Evolutionary conservation across 2,113 vertebrate species (phyloP).

Genomic region (Thalassoma bifasciatum): DNA sequence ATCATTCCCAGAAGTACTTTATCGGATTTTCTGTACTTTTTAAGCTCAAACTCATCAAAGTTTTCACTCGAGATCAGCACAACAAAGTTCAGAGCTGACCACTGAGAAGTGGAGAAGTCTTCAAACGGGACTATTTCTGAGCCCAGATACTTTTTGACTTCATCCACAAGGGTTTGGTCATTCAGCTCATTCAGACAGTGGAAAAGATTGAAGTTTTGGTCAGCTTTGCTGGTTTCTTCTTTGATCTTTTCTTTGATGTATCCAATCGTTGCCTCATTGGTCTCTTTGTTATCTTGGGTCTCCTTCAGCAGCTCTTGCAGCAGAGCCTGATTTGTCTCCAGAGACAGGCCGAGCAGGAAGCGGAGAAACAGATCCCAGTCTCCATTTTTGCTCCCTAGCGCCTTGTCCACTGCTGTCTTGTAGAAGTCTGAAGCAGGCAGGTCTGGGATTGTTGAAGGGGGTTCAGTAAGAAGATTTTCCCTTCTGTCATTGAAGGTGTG

Average conservation of each 20-base stretch:
- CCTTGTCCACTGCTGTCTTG: constrained; percentile 39
- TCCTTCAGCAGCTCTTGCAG: constrained; percentile 33
- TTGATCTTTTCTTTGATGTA: constrained; percentile 58
- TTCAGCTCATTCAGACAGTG: constrained; percentile 57
- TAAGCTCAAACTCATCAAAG: constrained; percentile 57
- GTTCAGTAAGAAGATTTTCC: constrained; percentile 6
- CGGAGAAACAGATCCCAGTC: constrained; percentile 67
- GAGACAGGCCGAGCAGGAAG: constrained; percentile 60
- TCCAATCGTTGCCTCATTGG: constrained; percentile 7
- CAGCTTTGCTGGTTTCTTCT: neutral
- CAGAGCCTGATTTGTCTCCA: constrained; percentile 32
- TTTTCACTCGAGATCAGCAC: constrained; percentile 49
- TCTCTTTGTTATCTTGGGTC: neutral
- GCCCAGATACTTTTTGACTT: constrained; percentile 32
- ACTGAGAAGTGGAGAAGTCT: constrained; percentile 31
- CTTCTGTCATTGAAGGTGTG: neutral
- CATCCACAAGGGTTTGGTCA: constrained; percentile 34
- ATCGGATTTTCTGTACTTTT: constrained; percentile 59
- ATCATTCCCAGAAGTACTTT: constrained; percentile 57
- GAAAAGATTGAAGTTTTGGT: constrained; percentile 50
- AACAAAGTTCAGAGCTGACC: constrained; percentile 60
- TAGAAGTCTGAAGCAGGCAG: neutral
- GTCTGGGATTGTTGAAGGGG: fast-evolving
- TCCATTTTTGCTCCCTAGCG: constrained; percentile 27
- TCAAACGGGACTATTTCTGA: constrained; percentile 17